These are phyloP conservation scores for Lophochroa leadbeateri DNA, from an alignment of 2,113 vertebrate species.

Conservation along the genomic window DNA sequence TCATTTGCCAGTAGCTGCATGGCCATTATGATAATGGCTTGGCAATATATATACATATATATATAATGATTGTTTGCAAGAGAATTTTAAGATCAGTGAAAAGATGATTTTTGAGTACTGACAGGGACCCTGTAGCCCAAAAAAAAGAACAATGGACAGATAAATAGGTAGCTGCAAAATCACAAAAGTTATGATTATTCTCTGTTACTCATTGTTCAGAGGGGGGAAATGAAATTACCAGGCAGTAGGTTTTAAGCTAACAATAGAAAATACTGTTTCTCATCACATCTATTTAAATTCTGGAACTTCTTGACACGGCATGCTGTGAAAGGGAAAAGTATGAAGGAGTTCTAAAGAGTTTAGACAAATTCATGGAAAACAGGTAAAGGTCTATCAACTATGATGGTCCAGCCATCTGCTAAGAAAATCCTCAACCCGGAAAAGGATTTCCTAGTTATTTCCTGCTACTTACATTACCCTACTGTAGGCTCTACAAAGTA, in stretches of 20 bases:
- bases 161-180: background rate
- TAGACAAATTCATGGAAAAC: background rate
- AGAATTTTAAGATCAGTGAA: background rate
- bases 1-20: background rate
- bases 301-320: background rate
- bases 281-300: slow-evolving; percentile 29
- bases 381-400: background rate
- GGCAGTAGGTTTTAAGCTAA: slow-evolving; percentile 11
- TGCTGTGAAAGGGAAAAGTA: slow-evolving; percentile 1
- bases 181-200: slow-evolving; percentile 25
- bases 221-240: slow-evolving; percentile 13
- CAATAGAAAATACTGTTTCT: slow-evolving; percentile 39
- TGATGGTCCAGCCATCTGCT: background rate
- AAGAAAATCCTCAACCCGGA: background rate
- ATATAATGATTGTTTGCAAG: background rate
- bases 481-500: background rate
- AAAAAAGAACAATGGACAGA: background rate
- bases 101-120: background rate
- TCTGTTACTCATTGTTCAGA: slow-evolving; percentile 24
- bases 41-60: background rate
- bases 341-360: background rate
- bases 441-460: background rate
- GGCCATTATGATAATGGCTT: background rate
- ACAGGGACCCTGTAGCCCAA: background rate
- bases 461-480: background rate